Evolutionary conservation across 2,888 invertebrate genomes (phyloP), one percentile per base, ranked within the genome.

Genomic region (Sarcophaga caerulescens): DNA sequence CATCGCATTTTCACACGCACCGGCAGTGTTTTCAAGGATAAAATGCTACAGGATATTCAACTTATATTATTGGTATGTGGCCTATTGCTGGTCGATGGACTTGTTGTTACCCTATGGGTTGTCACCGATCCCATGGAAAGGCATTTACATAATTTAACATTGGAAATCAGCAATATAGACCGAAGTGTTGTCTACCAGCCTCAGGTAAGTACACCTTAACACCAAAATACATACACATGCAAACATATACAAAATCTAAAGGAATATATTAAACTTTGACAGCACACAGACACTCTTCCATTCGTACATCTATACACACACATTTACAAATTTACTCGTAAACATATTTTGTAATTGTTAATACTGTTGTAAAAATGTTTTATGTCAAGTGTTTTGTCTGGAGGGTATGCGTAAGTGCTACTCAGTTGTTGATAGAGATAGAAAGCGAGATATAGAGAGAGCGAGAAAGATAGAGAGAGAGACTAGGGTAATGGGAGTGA

Each of bases 1-100:
- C 98, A 98, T 93, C 95, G 97, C 90, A 97, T 98, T 92, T 98
- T 98, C 93, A 97, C 97, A 84, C 95, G 97, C 89, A 96, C 96
- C 89, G 96, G 97, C 89, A 96, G 97, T 89, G 95, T 98, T 0
- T 96, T 98, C 88, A 97, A 97, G 93, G 97, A 97, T 89, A 98
- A 97, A 95, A 94, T 98, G 85, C 95, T 98, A 6, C 97, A 97
- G 94, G 98, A 98, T 93, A 97, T 97, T 63, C 98, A 97, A 88
- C 94, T 98, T 62, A 97, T 98, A 90, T 96, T 96, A 68, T 94
- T 98, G 80, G 97, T 98, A 80, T 96, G 96, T 89, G 96, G 96
- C 6, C 94, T 98, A 69, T 94, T 98, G 76, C 94, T 97, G 75
- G 95, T 98, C 88, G 98, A 98, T 91, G 96, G 96, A 1, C 94